phyloP scores from a whole-genome alignment of 2,113 vertebrate species.

The Melanostigma gelatinosum region DNA sequence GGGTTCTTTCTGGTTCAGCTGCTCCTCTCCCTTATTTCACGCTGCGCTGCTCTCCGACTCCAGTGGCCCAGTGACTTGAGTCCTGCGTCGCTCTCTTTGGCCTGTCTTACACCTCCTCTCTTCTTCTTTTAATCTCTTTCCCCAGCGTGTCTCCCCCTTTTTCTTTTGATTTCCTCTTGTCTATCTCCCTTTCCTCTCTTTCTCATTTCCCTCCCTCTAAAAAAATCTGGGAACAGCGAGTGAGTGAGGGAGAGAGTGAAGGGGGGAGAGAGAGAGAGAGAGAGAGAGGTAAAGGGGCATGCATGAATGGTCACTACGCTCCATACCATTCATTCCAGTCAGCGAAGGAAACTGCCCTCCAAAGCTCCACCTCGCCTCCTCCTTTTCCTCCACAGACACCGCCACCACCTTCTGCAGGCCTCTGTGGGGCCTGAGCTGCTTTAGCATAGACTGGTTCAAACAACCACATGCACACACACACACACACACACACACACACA shows the following conservation, averaged over 20 bases:
- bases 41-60: constrained; percentile 83
- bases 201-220: neutral
- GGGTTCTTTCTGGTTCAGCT: constrained; percentile 85
- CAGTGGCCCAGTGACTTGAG: constrained; percentile 71
- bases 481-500: constrained; percentile 19
- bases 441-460: constrained; percentile 61
- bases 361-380: constrained; percentile 50
- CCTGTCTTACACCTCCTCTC: constrained; percentile 19
- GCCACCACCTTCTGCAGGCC: constrained; percentile 55
- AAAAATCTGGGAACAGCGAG: constrained; percentile 31
- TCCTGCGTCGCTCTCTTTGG: constrained; percentile 49
- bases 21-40: constrained; percentile 85
- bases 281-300: constrained; percentile 67
- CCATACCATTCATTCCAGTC: constrained; percentile 86
- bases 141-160: neutral
- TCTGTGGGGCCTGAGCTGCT: constrained; percentile 55
- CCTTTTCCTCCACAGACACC: constrained; percentile 51
- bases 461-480: constrained; percentile 32
- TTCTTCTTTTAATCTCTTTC: neutral
- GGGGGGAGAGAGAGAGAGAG: constrained; percentile 25
- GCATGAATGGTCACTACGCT: constrained; percentile 82
- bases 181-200: neutral
- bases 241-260: neutral
- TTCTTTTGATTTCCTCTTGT: neutral
- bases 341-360: constrained; percentile 64